phyloP scores from a whole-genome alignment of 2,888 invertebrate genomes.

The Heliconius ismenius region DNA sequence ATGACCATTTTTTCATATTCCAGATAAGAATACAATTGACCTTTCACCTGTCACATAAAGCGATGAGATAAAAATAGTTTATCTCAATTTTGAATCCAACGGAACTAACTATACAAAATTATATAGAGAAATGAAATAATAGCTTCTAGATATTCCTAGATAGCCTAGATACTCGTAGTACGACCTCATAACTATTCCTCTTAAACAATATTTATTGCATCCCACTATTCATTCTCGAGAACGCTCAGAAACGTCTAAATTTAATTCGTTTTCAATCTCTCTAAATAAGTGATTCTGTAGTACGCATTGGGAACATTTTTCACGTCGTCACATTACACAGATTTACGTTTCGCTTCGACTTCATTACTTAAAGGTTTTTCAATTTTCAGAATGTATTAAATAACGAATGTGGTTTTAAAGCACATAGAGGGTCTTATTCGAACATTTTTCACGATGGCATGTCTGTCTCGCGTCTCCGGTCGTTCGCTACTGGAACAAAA shows the following conservation, averaged over 20 bases:
- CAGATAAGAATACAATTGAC: background rate
- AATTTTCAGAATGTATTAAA: slow-evolving; percentile 45
- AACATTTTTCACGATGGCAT: slow-evolving; percentile 60
- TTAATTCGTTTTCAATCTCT: slow-evolving; percentile 42
- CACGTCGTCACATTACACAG: slow-evolving; percentile 58
- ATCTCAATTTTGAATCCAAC: too few species aligned
- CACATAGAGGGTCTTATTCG: slow-evolving; percentile 40
- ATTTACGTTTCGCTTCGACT: slow-evolving; percentile 57
- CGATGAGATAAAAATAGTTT: background rate
- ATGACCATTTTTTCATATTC: background rate
- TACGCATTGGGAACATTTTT: slow-evolving; percentile 57
- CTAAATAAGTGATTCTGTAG: slow-evolving; percentile 48
- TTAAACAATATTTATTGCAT: slow-evolving; percentile 18
- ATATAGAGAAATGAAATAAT: background rate
- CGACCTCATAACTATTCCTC: slow-evolving; percentile 16
- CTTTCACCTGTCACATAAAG: background rate
- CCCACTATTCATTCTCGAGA: slow-evolving; percentile 16
- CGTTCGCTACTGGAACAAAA: slow-evolving; percentile 55
- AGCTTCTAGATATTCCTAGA: background rate
- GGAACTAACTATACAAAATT: background rate
- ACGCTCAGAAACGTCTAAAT: slow-evolving; percentile 40
- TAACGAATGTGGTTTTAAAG: slow-evolving; percentile 46
- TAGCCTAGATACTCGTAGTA: background rate
- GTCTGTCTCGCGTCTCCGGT: slow-evolving; percentile 59
- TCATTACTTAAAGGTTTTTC: slow-evolving; percentile 55